Evolutionary conservation across 2,888 invertebrate species (phyloP), one percentile per base, ranked within the genome.

Genomic region (Eurytoma californica): DNA sequence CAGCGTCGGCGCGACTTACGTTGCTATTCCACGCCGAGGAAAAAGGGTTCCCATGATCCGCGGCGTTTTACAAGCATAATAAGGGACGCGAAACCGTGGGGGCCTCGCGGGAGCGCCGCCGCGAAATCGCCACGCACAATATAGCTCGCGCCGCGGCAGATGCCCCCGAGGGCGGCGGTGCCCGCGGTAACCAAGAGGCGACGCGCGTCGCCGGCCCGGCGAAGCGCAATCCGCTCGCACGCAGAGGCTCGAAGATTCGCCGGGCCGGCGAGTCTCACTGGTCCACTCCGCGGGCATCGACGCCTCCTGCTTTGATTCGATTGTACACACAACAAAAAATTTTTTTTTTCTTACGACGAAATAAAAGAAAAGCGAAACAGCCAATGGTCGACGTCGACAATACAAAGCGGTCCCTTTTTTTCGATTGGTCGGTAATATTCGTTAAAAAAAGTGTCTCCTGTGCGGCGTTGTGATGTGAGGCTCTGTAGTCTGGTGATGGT

Each of bases 61-160:
- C 24, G 9, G 20, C 51, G 53, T 60, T 51, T 67, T 24, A 24
- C 24, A 53, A 28, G 39, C 30, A 58, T 24, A 61, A 30, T 47
- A 72, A 68, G 66, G 72, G 77, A 76, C 30, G 20, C 13, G 63
- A 57, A 24, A 74, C 9, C 75, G 77, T 63, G 80, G 75, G 75
- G 80, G 73, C 66, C 60, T 66, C 66, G 66, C 66, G 73, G 75
- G 51, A 65, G 70, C 47, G 75, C 72, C 79, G 74, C 72, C 80
- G 80, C 77, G 73, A 66, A 55, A 73, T 58, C 67, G 39, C 53
- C 24, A 70, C 24, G 72, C 60, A 61, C 79, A 67, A 55, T 60
- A n/a, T 28, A 1, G 3, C 24, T 49, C 30, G 53, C 20, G 57
- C 28, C 20, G 9, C 7, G 53, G 20, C 28, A 47, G 28, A 58